Evolutionary conservation across 2,797 vertebrate species (phyloP).

Genomic region (Anableps anableps): DNA sequence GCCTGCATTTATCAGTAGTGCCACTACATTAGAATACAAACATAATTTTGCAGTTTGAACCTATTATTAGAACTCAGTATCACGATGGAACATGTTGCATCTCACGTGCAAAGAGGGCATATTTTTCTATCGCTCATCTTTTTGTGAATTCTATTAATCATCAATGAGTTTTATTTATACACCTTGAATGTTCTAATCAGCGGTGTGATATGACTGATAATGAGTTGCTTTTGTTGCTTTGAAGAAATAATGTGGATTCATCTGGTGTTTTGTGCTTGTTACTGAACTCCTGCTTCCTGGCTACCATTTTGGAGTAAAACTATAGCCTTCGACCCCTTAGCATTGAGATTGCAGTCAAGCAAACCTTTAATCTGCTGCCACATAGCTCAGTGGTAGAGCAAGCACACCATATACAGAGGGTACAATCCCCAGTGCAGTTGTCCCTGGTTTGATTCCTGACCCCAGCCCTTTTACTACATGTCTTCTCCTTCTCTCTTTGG

Average conservation of each 20-base stretch:
- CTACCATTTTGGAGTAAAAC: slow-evolving; percentile 45
- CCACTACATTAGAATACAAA: slow-evolving; percentile 29
- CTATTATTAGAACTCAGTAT: slow-evolving; percentile 17
- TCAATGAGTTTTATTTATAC: neutral
- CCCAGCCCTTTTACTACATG: too few species aligned
- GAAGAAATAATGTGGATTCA: slow-evolving; percentile 32
- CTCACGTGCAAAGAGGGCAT: neutral
- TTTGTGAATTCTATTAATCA: slow-evolving; percentile 14
- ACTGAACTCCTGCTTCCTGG: slow-evolving; percentile 40
- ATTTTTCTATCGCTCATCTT: slow-evolving; percentile 17
- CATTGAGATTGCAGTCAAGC: slow-evolving; percentile 34
- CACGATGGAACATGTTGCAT: slow-evolving; percentile 14
- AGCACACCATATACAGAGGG: too few species aligned
- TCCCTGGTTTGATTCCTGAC: too few species aligned
- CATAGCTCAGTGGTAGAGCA: too few species aligned
- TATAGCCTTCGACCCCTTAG: slow-evolving; percentile 26
- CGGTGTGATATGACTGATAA: slow-evolving; percentile 47
- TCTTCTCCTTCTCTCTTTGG: too few species aligned
- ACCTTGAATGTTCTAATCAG: slow-evolving; percentile 18
- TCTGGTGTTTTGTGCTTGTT: slow-evolving; percentile 36
- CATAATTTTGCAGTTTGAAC: slow-evolving; percentile 37
- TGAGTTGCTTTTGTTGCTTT: slow-evolving; percentile 9
- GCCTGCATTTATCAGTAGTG: slow-evolving; percentile 54
- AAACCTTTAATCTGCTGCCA: slow-evolving; percentile 40
- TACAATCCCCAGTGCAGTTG: too few species aligned